A percentile compares a stretch with the other conserved stretches of the same genome.
Conservation (phyloP, 1,140 invertebrate species). For the Papilio polyxenes region DNA sequence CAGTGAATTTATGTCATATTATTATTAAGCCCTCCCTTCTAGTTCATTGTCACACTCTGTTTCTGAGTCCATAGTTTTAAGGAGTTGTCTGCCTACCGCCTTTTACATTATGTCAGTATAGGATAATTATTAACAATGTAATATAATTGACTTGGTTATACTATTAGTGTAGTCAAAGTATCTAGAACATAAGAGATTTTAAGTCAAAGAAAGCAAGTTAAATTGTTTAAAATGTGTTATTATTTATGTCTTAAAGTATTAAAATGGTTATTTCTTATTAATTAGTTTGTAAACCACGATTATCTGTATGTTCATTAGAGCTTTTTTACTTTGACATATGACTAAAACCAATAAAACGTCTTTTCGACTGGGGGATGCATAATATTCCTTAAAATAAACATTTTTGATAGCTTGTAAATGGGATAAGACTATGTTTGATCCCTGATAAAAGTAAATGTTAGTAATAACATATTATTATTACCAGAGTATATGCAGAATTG, state of each 20-base stretch:
- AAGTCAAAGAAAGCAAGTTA: conserved; percentile 80
- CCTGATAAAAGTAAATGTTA: conserved; percentile 11
- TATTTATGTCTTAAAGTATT: conserved; percentile 81
- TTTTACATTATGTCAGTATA: conserved; percentile 79
- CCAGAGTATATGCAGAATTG: conserved; percentile 17
- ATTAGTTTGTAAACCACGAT: conserved; percentile 79
- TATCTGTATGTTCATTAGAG: conserved; percentile 67
- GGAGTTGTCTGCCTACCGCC: conserved; percentile 79
- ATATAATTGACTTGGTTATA: conserved; percentile 78
- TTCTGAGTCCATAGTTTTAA: conserved; percentile 76
- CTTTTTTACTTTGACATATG: conserved; percentile 56
- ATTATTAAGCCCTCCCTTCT: conserved; percentile 42
- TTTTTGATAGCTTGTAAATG: conserved; percentile 18
- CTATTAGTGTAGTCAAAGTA: conserved; percentile 79
- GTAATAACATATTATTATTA: background rate
- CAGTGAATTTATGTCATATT: conserved; percentile 41
- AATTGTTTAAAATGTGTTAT: conserved; percentile 81
- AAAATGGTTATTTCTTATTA: conserved; percentile 81
- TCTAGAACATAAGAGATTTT: conserved; percentile 77
- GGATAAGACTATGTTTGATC: conserved; percentile 21
- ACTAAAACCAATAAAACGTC: conserved; percentile 72
- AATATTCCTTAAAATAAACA: conserved; percentile 18
- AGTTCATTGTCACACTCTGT: conserved; percentile 65
- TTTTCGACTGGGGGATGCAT: conserved; percentile 23
- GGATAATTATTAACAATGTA: conserved; percentile 74